Base-by-base conservation (phyloP, 2,888 invertebrate species). In the Sinodicranocentrus sp. region DNA sequence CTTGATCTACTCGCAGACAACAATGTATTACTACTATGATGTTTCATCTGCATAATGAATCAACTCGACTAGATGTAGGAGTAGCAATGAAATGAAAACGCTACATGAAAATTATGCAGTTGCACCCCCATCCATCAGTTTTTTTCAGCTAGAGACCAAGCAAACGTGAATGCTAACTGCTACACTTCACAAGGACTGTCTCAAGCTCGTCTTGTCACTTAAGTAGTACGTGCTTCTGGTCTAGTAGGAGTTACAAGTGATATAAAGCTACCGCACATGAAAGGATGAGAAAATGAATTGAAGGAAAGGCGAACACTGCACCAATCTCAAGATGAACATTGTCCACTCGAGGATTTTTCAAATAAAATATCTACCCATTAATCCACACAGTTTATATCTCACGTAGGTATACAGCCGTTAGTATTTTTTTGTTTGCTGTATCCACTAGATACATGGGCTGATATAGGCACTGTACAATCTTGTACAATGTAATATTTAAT, bases 401-500 rank as follows among this genome's bases (percentile, higher is more conserved):
- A 48, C 10, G 10, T 15, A 33, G 33, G 3, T 33, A 10, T 6
- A 3, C 10, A n/a, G 48, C 48, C 6, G 48, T 48, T n/a, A 10
- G n/a, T 48, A 48, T n/a, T 48, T 48, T 48, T 48, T 48, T n/a
- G 10, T 48, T 48, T n/a, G 10, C n/a, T 48, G n/a, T n/a, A n/a
- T 48, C 2, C 13, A 48, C 5, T n/a, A n/a, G n/a, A 48, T 48
- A n/a, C 48, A n/a, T 48, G 48, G 15, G 48, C 15, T 57, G 57
- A n/a, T n/a, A n/a, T n/a, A n/a, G n/a, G n/a, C n/a, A n/a, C 25
- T 57, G 25, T 57, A 13, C 25, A 21, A 25, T 25, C 48, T 48
- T 48, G n/a, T 15, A 48, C 48, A 39, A 65, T 65, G 43, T 65
- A 43, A 43, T 57, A 48, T 63, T 65, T 65, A 65, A 65, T 63